Conservation (phyloP, 2,797 vertebrate species). For the Alcedo quadribrachys region DNA sequence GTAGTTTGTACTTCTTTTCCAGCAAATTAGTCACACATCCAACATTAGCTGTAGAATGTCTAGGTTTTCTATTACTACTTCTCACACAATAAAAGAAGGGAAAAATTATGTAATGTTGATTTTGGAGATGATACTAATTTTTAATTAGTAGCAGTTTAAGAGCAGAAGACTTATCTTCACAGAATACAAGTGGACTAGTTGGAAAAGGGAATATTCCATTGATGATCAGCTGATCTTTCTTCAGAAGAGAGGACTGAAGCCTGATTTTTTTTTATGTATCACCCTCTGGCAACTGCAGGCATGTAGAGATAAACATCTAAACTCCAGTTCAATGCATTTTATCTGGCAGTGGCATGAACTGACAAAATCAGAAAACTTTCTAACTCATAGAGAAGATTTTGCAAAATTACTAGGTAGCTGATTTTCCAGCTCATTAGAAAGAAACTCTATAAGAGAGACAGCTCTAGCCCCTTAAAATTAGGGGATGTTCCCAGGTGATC, state of each 20-base stretch:
- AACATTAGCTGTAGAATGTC: background rate
- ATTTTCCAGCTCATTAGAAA: background rate
- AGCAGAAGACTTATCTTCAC: background rate
- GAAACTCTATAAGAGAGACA: background rate
- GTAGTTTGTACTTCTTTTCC: background rate
- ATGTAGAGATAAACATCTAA: background rate
- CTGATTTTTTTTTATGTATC: background rate
- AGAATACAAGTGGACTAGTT: background rate
- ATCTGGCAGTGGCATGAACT: background rate
- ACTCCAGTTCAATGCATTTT: background rate
- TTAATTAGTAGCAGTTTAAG: background rate
- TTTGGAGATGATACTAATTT: background rate
- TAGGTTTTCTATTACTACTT: background rate
- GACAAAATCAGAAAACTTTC: background rate
- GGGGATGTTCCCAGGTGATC: background rate
- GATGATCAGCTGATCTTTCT: background rate
- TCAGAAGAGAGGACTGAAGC: background rate
- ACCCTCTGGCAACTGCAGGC: background rate
- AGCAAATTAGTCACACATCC: background rate
- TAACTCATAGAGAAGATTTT: background rate
- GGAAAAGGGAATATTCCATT: background rate
- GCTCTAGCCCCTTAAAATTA: background rate
- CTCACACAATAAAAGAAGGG: background rate
- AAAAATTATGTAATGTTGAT: background rate
- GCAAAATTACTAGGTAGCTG: background rate